Evolutionary conservation across 92 coral and sea anemone species (phyloP).

Genomic region (Actinostola sp.): DNA sequence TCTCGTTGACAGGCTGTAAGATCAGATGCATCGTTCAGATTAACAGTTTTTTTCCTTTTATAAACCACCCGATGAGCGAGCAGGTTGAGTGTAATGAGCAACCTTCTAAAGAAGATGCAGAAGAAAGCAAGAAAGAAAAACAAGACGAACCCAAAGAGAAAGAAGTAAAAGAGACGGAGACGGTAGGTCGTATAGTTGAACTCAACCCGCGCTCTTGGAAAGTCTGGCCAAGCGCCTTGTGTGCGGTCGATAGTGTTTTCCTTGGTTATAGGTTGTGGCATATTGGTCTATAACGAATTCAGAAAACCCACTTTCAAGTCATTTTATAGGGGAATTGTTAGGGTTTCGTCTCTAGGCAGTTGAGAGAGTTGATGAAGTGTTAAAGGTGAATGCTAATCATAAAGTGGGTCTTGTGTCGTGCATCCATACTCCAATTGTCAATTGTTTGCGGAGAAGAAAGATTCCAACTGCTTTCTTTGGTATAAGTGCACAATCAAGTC

Average conservation of each 20-base stretch:
- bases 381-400: not conserved
- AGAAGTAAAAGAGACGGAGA: not conserved
- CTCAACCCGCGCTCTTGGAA: constrained; percentile 14
- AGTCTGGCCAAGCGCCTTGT: constrained; percentile 12
- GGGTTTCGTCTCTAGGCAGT: not conserved
- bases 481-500: constrained; percentile 16
- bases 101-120: constrained; percentile 8
- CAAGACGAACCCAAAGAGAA: constrained; percentile 6
- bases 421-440: constrained; percentile 8
- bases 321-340: not conserved
- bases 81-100: constrained; percentile 10
- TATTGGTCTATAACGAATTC: not conserved
- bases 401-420: not conserved
- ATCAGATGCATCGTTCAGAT: constrained; percentile 27
- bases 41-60: constrained; percentile 3
- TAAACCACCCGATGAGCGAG: constrained; percentile 23
- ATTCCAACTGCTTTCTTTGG: not conserved
- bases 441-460: constrained; percentile 12
- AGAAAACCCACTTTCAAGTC: not conserved
- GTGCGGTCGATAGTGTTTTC: constrained; percentile 14
- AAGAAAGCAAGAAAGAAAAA: constrained; percentile 12
- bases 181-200: constrained; percentile 18
- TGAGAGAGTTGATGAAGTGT: constrained; percentile 5
- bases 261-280: constrained; percentile 8
- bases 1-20: constrained; percentile 28